Percentiles rank a stretch among this genome's conserved stretches.
These are phyloP conservation scores for Chaetodon trifascialis DNA, from an alignment of 2,113 vertebrate species.

Conservation along the genomic window DNA sequence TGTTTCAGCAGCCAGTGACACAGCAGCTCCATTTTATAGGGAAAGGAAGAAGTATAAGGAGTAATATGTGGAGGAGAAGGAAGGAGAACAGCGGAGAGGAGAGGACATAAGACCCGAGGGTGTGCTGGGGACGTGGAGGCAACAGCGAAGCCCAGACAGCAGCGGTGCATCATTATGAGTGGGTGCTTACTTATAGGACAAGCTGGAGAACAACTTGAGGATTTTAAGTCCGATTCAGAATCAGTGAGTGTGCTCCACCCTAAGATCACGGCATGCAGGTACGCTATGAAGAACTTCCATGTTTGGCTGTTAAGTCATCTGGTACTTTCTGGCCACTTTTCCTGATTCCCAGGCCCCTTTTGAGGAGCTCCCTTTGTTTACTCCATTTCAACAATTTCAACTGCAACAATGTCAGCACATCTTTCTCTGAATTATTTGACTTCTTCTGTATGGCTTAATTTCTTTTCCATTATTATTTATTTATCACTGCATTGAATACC, in stretches of 20 bases:
- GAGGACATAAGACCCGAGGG: conserved; percentile 57
- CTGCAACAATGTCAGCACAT: not conserved
- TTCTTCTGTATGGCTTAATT: not conserved
- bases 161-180: conserved; percentile 66
- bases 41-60: conserved; percentile 23
- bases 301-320: not conserved
- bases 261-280: not conserved
- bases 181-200: conserved; percentile 61
- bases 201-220: conserved; percentile 8
- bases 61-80: conserved; percentile 4
- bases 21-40: conserved; percentile 37
- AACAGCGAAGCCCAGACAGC: conserved; percentile 47
- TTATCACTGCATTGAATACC: not conserved
- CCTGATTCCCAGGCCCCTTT: not conserved
- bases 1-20: conserved; percentile 17
- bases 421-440: too few relatives aligned
- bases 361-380: not conserved
- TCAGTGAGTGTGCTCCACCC: not conserved
- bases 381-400: not conserved
- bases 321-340: not conserved
- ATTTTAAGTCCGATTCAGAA: conserved; percentile 33
- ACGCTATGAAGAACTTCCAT: not conserved
- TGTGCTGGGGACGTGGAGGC: conserved; percentile 34
- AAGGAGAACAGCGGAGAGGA: conserved; percentile 1
- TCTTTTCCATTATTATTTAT: not conserved